Evolutionary conservation across 2,113 vertebrate genomes (phyloP).

Genomic region (Thomomys bottae): DNA sequence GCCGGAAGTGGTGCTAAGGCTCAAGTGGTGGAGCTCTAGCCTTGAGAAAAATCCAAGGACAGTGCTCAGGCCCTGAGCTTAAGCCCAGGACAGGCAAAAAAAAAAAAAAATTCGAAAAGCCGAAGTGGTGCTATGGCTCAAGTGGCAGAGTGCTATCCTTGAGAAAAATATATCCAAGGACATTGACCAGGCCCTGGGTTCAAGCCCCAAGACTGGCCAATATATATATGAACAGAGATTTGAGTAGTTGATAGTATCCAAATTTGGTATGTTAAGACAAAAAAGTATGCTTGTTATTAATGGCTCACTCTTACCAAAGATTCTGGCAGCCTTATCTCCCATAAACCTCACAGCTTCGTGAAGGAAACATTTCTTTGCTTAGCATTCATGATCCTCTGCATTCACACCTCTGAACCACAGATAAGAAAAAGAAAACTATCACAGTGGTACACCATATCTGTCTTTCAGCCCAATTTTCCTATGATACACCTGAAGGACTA

Average conservation of each 20-base stretch:
- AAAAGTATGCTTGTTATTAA: not conserved
- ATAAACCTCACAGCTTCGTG: not conserved
- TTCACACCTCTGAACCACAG: not conserved
- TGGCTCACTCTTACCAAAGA: not conserved
- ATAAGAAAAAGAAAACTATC: not conserved
- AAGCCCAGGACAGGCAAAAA: too few relatives aligned
- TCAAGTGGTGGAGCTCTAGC: too few relatives aligned
- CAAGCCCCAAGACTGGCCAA: too few relatives aligned
- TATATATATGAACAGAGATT: conserved; percentile 42
- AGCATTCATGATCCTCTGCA: not conserved
- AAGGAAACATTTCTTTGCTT: not conserved
- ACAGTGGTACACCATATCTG: not conserved
- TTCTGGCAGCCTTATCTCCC: not conserved
- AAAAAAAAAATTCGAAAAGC: too few relatives aligned
- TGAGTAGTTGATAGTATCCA: not conserved
- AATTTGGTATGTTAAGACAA: not conserved
- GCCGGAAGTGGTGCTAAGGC: too few relatives aligned
- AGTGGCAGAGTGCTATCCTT: too few relatives aligned
- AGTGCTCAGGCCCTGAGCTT: too few relatives aligned
- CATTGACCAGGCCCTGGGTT: too few relatives aligned
- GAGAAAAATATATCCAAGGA: too few relatives aligned
- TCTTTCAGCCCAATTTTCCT: not conserved
- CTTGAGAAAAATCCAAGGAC: too few relatives aligned
- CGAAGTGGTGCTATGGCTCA: too few relatives aligned
- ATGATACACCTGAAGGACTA: not conserved